Evolutionary conservation across 64 coral and sea anemone genomes (phyloP).

Genomic region (Montipora foliosa): DNA sequence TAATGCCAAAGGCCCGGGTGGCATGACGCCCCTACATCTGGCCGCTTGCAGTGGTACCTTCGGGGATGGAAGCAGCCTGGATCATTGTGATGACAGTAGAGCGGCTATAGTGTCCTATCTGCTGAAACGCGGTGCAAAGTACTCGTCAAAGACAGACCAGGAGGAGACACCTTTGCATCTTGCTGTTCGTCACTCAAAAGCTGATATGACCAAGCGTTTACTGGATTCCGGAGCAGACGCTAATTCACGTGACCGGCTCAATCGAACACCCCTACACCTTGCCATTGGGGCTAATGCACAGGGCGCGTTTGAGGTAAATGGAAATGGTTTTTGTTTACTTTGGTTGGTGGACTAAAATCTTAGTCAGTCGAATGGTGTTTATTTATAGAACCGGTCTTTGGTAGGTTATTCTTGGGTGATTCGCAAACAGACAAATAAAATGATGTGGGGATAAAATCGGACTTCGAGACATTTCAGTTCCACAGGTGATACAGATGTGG

Average conservation of each 20-base stretch:
- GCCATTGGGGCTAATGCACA: slow-evolving; percentile 96
- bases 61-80: slow-evolving; percentile 83
- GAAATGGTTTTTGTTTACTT: not conserved
- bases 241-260: slow-evolving; percentile 86
- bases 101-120: slow-evolving; percentile 91
- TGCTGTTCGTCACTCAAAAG: slow-evolving; percentile 88
- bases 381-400: too few relatives aligned
- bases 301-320: slow-evolving; percentile 93
- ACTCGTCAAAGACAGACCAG: slow-evolving; percentile 73
- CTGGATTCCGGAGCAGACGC: slow-evolving; percentile 92
- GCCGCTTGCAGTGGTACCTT: slow-evolving; percentile 85
- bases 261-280: slow-evolving; percentile 89
- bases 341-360: too few relatives aligned
- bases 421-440: too few relatives aligned
- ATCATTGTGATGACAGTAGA: slow-evolving; percentile 97
- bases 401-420: too few relatives aligned
- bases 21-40: slow-evolving; percentile 89
- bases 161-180: slow-evolving; percentile 94
- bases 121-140: slow-evolving; percentile 87
- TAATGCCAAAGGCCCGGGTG: slow-evolving; percentile 93
- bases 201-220: slow-evolving; percentile 90
- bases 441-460: too few relatives aligned
- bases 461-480: too few relatives aligned
- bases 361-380: too few relatives aligned
- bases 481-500: too few relatives aligned